A percentile compares a stretch with the other conserved stretches of the same genome.
phyloP scores from a whole-genome alignment of 2,113 vertebrate genomes.

The Anguilla japonica region DNA sequence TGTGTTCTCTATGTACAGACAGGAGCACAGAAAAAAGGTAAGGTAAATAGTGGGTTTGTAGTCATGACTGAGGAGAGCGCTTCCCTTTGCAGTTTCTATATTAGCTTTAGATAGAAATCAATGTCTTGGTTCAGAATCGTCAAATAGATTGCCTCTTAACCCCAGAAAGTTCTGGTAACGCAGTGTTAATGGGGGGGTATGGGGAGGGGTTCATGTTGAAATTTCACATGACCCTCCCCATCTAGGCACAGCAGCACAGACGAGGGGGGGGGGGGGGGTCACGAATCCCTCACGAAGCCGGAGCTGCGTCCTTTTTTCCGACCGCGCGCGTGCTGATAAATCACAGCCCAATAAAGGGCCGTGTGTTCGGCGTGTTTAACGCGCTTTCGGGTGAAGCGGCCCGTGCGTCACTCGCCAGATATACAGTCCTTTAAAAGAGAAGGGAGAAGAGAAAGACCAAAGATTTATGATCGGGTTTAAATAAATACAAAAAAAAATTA shows the following conservation, averaged over 20 bases:
- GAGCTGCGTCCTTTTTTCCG: too few relatives aligned
- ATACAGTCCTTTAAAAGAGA: neutral
- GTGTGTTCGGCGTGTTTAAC: neutral
- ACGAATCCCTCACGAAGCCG: neutral
- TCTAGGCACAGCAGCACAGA: neutral
- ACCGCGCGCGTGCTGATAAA: neutral
- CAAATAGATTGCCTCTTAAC: neutral
- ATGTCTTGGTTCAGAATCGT: constrained; percentile 1
- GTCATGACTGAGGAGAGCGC: neutral
- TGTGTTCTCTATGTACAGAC: neutral
- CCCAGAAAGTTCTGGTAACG: neutral
- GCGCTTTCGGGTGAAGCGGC: neutral
- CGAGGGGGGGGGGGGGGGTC: neutral
- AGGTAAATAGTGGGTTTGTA: neutral
- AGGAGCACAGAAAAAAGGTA: neutral
- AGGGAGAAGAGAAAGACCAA: neutral
- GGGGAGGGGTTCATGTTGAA: neutral
- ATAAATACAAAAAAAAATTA: neutral
- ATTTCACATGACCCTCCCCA: too few relatives aligned
- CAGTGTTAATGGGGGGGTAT: constrained; percentile 1
- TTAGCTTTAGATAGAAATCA: neutral
- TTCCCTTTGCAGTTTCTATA: neutral
- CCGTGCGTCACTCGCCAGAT: neutral
- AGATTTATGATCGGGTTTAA: neutral
- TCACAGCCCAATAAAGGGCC: neutral